Conservation (phyloP, 2,113 vertebrate species). For the Entomyzon cyanotis region DNA sequence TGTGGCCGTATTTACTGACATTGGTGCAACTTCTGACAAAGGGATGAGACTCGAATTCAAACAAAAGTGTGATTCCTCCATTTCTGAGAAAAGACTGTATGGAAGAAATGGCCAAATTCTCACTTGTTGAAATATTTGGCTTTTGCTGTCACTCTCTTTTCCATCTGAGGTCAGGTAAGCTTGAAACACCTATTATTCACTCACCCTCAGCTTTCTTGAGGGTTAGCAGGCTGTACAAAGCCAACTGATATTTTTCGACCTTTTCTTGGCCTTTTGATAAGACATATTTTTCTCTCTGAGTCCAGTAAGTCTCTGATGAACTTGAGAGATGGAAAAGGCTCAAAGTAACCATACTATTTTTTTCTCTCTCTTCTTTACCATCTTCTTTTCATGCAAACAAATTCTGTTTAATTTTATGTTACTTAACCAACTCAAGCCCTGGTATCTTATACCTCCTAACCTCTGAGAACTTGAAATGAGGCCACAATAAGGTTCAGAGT, state of each 20-base stretch:
- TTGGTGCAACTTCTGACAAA: background rate
- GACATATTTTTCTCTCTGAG: background rate
- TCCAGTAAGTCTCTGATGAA: background rate
- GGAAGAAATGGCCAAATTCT: background rate
- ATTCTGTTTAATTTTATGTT: background rate
- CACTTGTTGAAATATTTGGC: background rate
- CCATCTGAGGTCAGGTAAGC: background rate
- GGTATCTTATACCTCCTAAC: background rate
- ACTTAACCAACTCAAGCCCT: background rate
- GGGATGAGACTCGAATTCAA: background rate
- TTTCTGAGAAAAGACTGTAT: background rate
- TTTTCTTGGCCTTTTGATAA: background rate
- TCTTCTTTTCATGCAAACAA: background rate
- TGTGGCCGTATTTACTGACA: background rate
- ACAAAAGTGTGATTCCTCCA: background rate
- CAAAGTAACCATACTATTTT: accelerated
- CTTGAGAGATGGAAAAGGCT: background rate
- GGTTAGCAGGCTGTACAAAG: background rate
- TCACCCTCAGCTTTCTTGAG: background rate
- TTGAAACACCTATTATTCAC: background rate
- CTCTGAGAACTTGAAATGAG: background rate
- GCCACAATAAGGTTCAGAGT: background rate
- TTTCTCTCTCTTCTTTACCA: background rate
- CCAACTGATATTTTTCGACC: background rate
- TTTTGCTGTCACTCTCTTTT: background rate